Base-by-base conservation (phyloP, 2,797 vertebrate species). In the Rhinoraja longicauda region DNA sequence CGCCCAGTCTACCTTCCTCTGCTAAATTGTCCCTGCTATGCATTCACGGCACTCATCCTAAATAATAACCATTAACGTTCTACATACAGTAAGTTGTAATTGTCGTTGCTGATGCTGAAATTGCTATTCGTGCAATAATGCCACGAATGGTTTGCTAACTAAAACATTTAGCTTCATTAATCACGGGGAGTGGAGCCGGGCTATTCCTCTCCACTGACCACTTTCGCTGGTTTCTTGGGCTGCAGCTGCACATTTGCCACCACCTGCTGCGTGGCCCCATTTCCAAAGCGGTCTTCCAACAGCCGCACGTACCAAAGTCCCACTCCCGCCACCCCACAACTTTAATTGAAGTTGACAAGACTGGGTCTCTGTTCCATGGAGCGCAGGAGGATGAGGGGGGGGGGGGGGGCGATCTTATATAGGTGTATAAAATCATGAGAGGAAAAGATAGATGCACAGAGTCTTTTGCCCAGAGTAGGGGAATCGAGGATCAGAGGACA, bases 61-160 rank as follows among this genome's bases (percentile, higher is more conserved):
- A 88, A 88, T 88, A 88, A 88, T 88, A 67, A 88, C 59, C n/a
- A 64, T 62, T 86, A 86, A 86, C 82, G 29, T 86, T 86, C 62
- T 64, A 64, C 57, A 32, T 64, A 64, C 57, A 32, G 57, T 64
- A 86, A 32, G 17, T 64, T 67, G 36, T 67, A 88, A 88, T 88
- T 36, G n/a, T 36, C 59, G 64, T 67, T 10, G 84, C 17, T 67
- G n/a, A 32, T 36, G n/a, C 84, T 67, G 59, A 15, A 88, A 26
- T 86, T 86, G 45, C 13, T 86, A 86, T 62, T 62, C 29, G n/a
- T 62, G 26, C 59, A 62, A 62, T 88, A 64, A 26, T 57, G 13
- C 57, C 57, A 62, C 59, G 82, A 86, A 86, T 88, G 84, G 62
- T 64, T 88, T 32, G 62, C 84, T 88, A 88, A 88, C 32, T 88